Conservation (phyloP, 2,113 vertebrate genomes). For the Gnathonemus longibarbis region DNA sequence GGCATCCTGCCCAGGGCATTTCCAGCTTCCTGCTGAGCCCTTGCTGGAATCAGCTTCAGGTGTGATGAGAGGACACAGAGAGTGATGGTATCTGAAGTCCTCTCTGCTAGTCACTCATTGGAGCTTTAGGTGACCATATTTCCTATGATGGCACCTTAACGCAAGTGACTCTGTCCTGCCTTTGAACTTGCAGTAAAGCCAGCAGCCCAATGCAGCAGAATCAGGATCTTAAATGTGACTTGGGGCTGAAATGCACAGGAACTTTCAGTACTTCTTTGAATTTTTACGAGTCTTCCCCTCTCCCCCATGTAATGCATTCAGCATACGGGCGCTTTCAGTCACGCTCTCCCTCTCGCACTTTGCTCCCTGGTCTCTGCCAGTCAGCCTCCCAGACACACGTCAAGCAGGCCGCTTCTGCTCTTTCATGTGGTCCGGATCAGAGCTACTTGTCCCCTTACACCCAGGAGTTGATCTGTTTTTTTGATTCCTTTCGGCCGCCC, state of each 20-base stretch:
- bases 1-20: neutral
- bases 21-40: neutral
- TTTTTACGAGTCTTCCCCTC: neutral
- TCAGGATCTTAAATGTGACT: neutral
- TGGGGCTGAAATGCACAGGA: neutral
- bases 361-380: neutral
- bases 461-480: neutral
- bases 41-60: neutral
- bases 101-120: neutral
- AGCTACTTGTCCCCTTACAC: conserved; percentile 14
- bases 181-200: neutral
- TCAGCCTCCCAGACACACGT: neutral
- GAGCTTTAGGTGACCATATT: neutral
- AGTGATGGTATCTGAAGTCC: neutral
- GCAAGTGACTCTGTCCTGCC: neutral
- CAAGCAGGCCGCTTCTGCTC: neutral
- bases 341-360: neutral
- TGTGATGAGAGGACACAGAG: neutral
- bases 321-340: neutral
- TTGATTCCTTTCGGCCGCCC: neutral
- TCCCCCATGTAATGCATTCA: neutral
- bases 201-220: neutral
- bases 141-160: neutral
- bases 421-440: neutral
- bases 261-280: neutral